Evolutionary conservation across 2,113 vertebrate genomes (phyloP).

Genomic region (Panthera leo): DNA sequence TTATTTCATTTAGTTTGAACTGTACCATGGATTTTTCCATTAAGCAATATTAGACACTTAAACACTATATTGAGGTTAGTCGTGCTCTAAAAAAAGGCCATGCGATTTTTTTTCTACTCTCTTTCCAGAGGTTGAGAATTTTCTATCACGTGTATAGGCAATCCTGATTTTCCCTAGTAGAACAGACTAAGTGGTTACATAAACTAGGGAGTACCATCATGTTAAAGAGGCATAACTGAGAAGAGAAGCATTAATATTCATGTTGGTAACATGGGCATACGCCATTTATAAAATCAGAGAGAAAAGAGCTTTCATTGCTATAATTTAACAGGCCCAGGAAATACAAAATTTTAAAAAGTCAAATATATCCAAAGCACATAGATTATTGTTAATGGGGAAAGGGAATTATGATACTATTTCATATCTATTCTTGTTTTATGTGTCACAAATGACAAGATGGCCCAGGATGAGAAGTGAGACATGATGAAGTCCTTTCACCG

Average conservation of each 20-base stretch:
- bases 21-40: constrained; percentile 59
- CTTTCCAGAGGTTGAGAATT: constrained; percentile 3
- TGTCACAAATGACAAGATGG: neutral
- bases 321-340: neutral
- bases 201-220: neutral
- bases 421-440: neutral
- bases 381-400: neutral
- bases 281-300: neutral
- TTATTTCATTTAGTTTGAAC: constrained; percentile 69
- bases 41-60: constrained; percentile 50
- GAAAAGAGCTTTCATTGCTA: neutral
- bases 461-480: neutral
- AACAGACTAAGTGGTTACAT: neutral
- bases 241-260: neutral
- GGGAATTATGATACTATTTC: neutral
- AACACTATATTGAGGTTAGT: constrained; percentile 34
- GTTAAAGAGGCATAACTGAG: neutral
- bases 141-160: neutral
- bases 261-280: neutral
- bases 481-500: neutral
- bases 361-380: neutral
- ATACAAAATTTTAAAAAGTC: neutral
- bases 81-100: neutral
- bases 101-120: neutral
- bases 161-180: constrained; percentile 35